These are phyloP conservation scores for Otolemur crassicaudatus DNA, from an alignment of 2,797 vertebrate species.

Conservation along the genomic window DNA sequence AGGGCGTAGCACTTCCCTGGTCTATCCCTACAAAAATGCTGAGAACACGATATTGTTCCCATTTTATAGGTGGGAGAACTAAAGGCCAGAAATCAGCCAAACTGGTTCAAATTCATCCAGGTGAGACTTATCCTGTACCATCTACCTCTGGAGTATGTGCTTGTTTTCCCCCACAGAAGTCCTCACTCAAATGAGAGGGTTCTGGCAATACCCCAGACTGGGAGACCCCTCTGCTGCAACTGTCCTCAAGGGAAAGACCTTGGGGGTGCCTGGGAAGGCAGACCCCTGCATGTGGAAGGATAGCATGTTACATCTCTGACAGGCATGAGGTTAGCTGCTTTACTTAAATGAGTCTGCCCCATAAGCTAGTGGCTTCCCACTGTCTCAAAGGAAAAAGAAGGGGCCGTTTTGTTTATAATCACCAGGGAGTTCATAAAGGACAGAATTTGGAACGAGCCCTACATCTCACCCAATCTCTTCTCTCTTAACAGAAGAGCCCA, in stretches of 20 bases:
- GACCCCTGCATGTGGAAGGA: background rate
- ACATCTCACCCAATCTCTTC: background rate
- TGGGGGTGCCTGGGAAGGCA: background rate
- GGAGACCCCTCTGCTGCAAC: background rate
- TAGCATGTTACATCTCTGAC: background rate
- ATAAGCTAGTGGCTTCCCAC: background rate
- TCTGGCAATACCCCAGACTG: background rate
- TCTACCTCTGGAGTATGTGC: background rate
- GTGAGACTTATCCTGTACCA: background rate
- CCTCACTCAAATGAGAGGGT: background rate
- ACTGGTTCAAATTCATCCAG: background rate
- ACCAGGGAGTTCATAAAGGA: background rate
- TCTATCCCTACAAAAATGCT: background rate
- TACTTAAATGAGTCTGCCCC: background rate
- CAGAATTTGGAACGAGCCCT: background rate
- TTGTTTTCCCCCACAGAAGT: background rate
- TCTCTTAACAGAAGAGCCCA: background rate
- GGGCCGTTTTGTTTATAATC: background rate
- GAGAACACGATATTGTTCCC: background rate
- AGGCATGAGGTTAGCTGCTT: background rate
- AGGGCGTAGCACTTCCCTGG: background rate
- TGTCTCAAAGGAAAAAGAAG: background rate
- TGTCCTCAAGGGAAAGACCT: background rate
- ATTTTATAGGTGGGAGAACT: background rate
- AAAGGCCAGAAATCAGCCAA: background rate